Evolutionary conservation across 2,888 invertebrate genomes (phyloP).

Genomic region (Pterostichus madidus): DNA sequence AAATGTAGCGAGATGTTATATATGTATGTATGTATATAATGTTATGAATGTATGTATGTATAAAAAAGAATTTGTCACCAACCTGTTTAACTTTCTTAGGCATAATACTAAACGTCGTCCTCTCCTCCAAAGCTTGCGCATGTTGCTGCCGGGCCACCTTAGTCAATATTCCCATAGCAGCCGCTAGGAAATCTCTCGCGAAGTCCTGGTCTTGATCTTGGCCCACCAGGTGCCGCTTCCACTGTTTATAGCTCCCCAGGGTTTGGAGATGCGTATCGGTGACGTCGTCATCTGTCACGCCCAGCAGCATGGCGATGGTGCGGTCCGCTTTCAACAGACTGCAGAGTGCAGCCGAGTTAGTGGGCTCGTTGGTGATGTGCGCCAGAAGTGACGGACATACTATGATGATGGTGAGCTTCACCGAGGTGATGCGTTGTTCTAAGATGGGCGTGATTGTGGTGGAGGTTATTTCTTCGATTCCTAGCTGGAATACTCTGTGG

Average conservation of each 20-base stretch:
- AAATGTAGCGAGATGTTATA: no score
- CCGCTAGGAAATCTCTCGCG: conserved; percentile 90
- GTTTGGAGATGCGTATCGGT: conserved; percentile 82
- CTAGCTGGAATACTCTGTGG: conserved; percentile 86
- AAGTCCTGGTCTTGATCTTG: conserved; percentile 91
- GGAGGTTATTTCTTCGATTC: conserved; percentile 84
- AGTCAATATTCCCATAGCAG: conserved; percentile 88
- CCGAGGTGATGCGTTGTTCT: conserved; percentile 81
- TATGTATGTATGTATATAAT: no score
- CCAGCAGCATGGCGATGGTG: conserved; percentile 89
- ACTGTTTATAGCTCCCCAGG: conserved; percentile 86
- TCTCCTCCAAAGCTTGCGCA: conserved; percentile 75
- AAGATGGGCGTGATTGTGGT: conserved; percentile 78
- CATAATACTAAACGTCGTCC: conserved; percentile 85
- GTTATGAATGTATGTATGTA: neutral
- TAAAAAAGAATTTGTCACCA: conserved; percentile 69
- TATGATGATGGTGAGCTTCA: conserved; percentile 89
- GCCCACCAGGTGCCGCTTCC: conserved; percentile 88
- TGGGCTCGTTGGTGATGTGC: conserved; percentile 80
- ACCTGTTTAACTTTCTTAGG: conserved; percentile 89
- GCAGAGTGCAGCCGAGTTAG: conserved; percentile 79
- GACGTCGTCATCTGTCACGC: conserved; percentile 86
- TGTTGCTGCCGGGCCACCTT: conserved; percentile 77
- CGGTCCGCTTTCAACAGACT: conserved; percentile 84
- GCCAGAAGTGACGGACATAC: conserved; percentile 88